Conservation (phyloP, 1,140 invertebrate genomes). For the Notospermus geniculatus region DNA sequence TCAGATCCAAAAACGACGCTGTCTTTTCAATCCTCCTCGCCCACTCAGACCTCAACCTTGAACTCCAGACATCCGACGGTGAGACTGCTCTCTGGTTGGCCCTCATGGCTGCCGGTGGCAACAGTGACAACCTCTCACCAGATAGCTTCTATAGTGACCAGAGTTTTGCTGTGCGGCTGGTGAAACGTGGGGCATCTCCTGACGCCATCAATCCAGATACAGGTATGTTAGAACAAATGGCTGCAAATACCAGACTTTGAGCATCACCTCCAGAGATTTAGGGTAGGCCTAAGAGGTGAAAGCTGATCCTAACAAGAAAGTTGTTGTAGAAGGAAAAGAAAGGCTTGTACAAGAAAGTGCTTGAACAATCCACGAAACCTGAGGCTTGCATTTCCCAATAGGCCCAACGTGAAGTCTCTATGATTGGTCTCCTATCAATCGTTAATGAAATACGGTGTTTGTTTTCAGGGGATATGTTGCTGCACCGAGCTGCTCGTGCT, state of each 20-base stretch:
- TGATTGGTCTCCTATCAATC: no score
- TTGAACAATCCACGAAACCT: no score
- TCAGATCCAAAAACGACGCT: conserved; percentile 69
- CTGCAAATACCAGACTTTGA: no score
- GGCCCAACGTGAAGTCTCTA: no score
- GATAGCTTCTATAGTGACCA: conserved; percentile 41
- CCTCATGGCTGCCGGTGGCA: conserved; percentile 51
- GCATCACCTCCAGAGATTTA: no score
- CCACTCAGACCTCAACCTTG: conserved; percentile 65
- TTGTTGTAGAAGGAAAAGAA: no score
- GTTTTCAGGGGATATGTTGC: conserved; percentile 68
- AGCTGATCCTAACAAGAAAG: no score
- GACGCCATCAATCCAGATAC: conserved; percentile 63
- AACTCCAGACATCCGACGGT: conserved; percentile 71
- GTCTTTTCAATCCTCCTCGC: conserved; percentile 72
- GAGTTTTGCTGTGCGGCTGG: conserved; percentile 66
- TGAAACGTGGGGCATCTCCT: conserved; percentile 68
- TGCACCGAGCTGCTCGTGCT: conserved; percentile 70
- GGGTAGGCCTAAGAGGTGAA: no score
- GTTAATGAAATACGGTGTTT: no score
- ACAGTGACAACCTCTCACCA: conserved; percentile 15
- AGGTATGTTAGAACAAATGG: no score
- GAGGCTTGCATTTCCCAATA: no score
- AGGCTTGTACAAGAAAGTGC: no score
- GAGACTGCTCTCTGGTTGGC: conserved; percentile 75